Conservation (phyloP, 2,113 vertebrate genomes). For the Rhipidura dahli region DNA sequence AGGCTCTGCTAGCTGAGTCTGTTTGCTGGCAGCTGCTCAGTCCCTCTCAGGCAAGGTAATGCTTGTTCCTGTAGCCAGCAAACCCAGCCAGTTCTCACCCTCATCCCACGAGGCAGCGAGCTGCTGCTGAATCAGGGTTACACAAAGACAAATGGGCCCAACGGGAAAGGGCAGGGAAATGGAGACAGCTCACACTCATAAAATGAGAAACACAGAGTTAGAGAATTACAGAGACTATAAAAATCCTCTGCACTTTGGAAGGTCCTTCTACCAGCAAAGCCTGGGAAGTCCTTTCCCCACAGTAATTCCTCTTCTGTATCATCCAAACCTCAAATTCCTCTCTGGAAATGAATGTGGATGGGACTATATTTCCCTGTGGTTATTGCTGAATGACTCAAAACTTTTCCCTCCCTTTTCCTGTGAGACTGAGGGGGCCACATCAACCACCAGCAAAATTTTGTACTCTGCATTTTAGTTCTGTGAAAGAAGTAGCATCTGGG, state of each 20-base stretch:
- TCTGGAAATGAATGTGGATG: conserved; percentile 27
- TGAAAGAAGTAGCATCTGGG: background rate
- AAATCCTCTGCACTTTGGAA: conserved; percentile 24
- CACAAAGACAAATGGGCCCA: background rate
- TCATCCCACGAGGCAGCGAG: background rate
- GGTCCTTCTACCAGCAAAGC: background rate
- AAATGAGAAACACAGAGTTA: conserved; percentile 30
- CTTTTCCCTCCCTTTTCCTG: conserved; percentile 28
- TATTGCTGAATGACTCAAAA: conserved; percentile 11
- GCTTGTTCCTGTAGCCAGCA: background rate
- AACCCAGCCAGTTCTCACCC: conserved; percentile 27
- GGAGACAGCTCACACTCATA: conserved; percentile 26
- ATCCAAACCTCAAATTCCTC: conserved; percentile 57
- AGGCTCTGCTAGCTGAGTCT: background rate
- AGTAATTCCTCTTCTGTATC: conserved; percentile 2
- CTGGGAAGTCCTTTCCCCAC: conserved; percentile 25
- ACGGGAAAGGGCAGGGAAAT: background rate
- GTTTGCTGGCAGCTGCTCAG: background rate
- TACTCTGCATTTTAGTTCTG: background rate
- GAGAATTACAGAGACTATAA: conserved; percentile 11
- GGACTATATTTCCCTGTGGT: conserved; percentile 5
- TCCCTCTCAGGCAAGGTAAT: conserved; percentile 25
- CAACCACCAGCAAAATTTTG: background rate
- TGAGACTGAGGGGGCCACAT: background rate
- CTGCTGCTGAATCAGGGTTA: conserved; percentile 23